Evolutionary conservation across 2,113 vertebrate species (phyloP).

Genomic region (Accipiter cooperii): DNA sequence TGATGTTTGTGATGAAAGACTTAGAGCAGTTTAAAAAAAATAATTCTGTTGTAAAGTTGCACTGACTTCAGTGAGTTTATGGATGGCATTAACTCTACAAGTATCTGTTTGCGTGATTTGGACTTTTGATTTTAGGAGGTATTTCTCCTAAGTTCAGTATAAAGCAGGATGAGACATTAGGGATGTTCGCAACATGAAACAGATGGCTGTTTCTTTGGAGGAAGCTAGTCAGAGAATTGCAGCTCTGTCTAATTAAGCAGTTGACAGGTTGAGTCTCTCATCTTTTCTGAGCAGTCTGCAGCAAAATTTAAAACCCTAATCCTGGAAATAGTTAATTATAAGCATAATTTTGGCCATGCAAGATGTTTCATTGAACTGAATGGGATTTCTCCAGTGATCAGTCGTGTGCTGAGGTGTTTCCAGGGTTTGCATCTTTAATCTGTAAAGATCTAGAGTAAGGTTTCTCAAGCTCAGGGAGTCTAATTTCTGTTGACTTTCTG

Average conservation of each 20-base stretch:
- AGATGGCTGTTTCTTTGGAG: conserved; percentile 11
- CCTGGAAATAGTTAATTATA: conserved; percentile 4
- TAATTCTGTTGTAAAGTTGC: background rate
- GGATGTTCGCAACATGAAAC: background rate
- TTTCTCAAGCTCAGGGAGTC: background rate
- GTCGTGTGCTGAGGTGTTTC: background rate
- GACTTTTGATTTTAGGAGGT: background rate
- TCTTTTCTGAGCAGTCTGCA: conserved; percentile 28
- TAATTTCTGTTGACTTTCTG: background rate
- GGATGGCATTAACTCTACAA: background rate
- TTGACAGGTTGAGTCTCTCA: conserved; percentile 9
- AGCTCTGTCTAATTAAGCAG: background rate
- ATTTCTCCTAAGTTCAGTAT: background rate
- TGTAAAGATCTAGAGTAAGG: background rate
- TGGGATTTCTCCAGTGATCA: background rate
- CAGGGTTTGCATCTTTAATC: background rate
- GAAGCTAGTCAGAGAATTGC: background rate
- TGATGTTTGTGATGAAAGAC: background rate
- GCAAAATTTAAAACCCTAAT: background rate
- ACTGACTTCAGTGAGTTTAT: background rate
- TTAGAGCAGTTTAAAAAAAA: background rate
- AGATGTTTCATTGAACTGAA: background rate
- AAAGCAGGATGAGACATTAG: background rate
- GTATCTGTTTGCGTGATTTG: background rate
- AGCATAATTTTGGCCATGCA: background rate